Conservation (phyloP, 2,888 invertebrate species). For the Athalia rosae region DNA sequence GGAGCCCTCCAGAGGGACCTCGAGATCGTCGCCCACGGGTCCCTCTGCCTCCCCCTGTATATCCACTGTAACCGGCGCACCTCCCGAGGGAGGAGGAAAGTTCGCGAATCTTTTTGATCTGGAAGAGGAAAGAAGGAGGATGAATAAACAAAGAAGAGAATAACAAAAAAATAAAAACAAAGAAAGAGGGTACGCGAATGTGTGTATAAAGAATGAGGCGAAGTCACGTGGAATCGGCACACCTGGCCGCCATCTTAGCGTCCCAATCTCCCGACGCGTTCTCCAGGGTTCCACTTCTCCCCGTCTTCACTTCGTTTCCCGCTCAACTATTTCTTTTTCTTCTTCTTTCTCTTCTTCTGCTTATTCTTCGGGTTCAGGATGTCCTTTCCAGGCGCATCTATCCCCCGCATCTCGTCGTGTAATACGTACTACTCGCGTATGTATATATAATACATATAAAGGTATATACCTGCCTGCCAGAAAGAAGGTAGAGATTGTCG, state of each 20-base stretch:
- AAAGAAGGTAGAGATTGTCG: neutral
- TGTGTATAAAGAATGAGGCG: conserved; percentile 21
- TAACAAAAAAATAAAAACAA: neutral
- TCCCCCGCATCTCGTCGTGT: conserved; percentile 42
- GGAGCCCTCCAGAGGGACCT: too few relatives aligned
- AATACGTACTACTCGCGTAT: conserved; percentile 5
- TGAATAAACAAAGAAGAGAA: conserved; percentile 7
- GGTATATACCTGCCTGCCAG: too few relatives aligned
- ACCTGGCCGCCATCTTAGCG: conserved; percentile 42
- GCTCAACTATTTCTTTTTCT: too few relatives aligned
- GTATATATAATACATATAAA: too few relatives aligned
- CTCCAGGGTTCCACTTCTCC: conserved; percentile 25
- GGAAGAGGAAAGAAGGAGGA: neutral
- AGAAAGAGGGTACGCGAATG: conserved; percentile 5
- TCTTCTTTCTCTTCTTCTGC: too few relatives aligned
- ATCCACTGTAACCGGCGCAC: too few relatives aligned
- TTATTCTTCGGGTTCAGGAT: conserved; percentile 15
- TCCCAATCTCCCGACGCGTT: conserved; percentile 30
- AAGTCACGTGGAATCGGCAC: conserved; percentile 38
- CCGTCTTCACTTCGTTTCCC: too few relatives aligned
- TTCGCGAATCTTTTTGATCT: conserved; percentile 41
- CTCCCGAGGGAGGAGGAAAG: neutral
- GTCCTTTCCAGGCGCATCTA: conserved; percentile 41
- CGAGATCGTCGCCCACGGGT: neutral
- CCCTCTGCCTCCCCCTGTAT: too few relatives aligned